Percentiles rank a stretch among this genome's conserved stretches.
These are phyloP conservation scores for Hesperia comma DNA, from an alignment of 2,888 invertebrate species.

Conservation along the genomic window DNA sequence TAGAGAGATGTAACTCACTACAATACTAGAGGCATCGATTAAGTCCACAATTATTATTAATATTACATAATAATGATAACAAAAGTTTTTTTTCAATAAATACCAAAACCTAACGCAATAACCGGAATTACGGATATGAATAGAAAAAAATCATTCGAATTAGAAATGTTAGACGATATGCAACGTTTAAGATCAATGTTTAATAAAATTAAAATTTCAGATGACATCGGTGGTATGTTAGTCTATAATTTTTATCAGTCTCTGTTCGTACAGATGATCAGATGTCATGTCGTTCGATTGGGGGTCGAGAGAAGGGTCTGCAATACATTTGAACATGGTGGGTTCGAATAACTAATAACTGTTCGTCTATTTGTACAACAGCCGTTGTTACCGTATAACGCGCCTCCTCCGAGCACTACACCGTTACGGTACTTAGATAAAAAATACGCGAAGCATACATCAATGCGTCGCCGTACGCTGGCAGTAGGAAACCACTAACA, in stretches of 20 bases:
- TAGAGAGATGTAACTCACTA: conserved; percentile 74
- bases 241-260: conserved; percentile 63
- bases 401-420: conserved; percentile 49
- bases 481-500: conserved; percentile 80
- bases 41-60: conserved; percentile 60
- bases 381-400: conserved; percentile 51
- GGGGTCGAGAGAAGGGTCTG: conserved; percentile 42
- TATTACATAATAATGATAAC: conserved; percentile 59
- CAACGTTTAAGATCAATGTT: conserved; percentile 79
- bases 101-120: conserved; percentile 72
- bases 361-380: conserved; percentile 65
- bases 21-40: conserved; percentile 70
- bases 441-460: conserved; percentile 70
- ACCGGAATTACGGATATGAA: conserved; percentile 75
- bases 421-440: conserved; percentile 64
- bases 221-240: conserved; percentile 80
- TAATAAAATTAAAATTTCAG: conserved; percentile 64
- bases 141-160: conserved; percentile 78
- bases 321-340: conserved; percentile 52
- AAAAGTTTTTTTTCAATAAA: conserved; percentile 63
- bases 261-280: conserved; percentile 54
- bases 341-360: conserved; percentile 64
- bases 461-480: conserved; percentile 73
- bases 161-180: conserved; percentile 82
- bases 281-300: conserved; percentile 59